Evolutionary conservation across 1,140 invertebrate species (phyloP), one percentile per base, ranked within the genome.

Genomic region (Caenorhabditis latens): DNA sequence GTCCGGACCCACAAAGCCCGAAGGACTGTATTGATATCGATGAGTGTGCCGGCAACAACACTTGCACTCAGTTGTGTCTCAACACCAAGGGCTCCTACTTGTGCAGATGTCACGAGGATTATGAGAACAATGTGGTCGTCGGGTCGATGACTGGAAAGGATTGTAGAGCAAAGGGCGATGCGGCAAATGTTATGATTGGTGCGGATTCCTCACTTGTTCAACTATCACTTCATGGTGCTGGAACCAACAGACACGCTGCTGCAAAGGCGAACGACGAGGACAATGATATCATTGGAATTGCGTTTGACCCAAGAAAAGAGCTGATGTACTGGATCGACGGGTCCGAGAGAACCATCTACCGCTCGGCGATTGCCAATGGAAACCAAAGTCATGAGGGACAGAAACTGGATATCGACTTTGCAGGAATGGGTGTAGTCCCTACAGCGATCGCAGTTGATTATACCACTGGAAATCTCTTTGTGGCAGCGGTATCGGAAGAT

Each of bases 1-100:
- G 91, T 71, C 91, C 91, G 4, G 88, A 91, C 82, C 90, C 91
- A 11, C 65, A 53, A 8, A 90, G 91, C 88, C 92, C 92, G 42
- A 87, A 90, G 48, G 92, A 92, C 13, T 92, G 91, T 63, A 88
- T 92, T 53, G 98, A 99, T 92, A 95, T 99, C 46, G 95, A 99
- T 91, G 98, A 99, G 93, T 99, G 98, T 61, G 65, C 82, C 13
- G 95, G 95, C 0, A 96, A 96, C 0, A 96, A 96, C 19, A 96
- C 96, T 0, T 99, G 98, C 91, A 97, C 96, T 8, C 98, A 99
- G 91, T 95, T 95, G 90, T 99, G 98, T 91, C 95, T 96, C 4
- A 99, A 99, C 92, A 98, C 96, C 0, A 96, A 96, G 0, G 98
- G 98, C 0, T 96, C 96, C 0, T 99, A 95, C 93, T 96, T 96